Percentiles rank a stretch among this genome's conserved stretches.
phyloP scores from a whole-genome alignment of 2,888 invertebrate species.

The Oscheius sp. region DNA sequence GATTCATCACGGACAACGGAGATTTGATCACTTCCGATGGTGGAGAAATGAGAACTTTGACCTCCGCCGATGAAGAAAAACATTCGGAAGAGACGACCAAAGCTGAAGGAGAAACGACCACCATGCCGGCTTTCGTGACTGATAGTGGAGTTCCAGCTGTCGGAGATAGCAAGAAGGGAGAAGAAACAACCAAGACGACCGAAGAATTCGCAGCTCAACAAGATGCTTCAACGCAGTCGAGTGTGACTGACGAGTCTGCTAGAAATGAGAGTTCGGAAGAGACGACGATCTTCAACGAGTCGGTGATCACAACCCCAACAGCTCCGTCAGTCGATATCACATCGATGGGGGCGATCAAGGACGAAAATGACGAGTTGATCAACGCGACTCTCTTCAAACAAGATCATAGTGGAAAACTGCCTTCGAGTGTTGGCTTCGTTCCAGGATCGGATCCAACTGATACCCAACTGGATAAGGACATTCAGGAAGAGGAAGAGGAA shows the following conservation, averaged over 20 bases:
- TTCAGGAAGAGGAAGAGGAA: constrained; percentile 13
- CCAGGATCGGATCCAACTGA: constrained; percentile 45
- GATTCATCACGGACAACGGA: neutral
- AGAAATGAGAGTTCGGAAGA: neutral
- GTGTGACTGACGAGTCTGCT: neutral
- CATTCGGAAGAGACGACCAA: neutral
- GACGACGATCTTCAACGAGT: neutral
- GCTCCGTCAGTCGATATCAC: constrained; percentile 1
- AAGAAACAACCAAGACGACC: constrained; percentile 13
- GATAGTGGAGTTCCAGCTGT: constrained; percentile 15
- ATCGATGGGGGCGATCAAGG: neutral
- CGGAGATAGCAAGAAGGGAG: no score
- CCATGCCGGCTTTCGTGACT: constrained; percentile 5
- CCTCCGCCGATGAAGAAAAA: neutral
- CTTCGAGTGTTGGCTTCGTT: constrained; percentile 51
- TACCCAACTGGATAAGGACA: constrained; percentile 29
- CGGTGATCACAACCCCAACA: neutral
- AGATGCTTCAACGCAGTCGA: neutral
- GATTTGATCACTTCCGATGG: constrained; percentile 17
- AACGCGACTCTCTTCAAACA: constrained; percentile 23
- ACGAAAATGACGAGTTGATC: constrained; percentile 11
- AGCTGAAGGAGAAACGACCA: neutral
- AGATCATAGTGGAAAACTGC: constrained; percentile 35
- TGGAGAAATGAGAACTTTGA: neutral
- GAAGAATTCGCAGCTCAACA: constrained; percentile 5